A percentile compares a stretch with the other conserved stretches of the same genome.
phyloP scores from a whole-genome alignment of 1,140 invertebrate species.

The Drosophila sechellia region DNA sequence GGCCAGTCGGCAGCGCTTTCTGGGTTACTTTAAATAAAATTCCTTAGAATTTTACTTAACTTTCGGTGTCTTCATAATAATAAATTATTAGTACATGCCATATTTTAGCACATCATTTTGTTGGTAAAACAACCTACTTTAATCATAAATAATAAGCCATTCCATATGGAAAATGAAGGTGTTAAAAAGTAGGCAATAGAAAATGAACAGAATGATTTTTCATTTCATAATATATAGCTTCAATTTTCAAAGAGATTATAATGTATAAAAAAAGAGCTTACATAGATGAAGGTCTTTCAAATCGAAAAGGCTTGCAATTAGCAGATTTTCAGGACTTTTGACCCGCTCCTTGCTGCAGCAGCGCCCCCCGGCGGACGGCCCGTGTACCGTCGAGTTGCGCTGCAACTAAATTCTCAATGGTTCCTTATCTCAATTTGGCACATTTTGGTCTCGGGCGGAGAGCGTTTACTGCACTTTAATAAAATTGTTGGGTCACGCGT shows the following conservation, averaged over 20 bases:
- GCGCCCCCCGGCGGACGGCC: conserved; percentile 5
- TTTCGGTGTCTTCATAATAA: neutral
- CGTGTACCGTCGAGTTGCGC: neutral
- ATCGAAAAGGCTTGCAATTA: neutral
- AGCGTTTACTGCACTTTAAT: neutral
- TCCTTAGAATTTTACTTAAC: neutral
- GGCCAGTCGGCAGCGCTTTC: neutral
- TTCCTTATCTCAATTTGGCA: conserved; percentile 49
- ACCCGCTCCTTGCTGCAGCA: neutral
- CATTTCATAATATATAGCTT: too few species aligned
- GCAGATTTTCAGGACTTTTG: neutral
- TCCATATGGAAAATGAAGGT: too few species aligned
- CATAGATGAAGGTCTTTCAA: too few species aligned
- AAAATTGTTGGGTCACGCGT: too few species aligned
- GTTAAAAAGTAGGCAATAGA: too few species aligned
- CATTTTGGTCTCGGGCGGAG: conserved; percentile 30
- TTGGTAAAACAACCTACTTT: too few species aligned
- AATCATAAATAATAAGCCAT: too few species aligned
- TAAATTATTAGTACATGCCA: neutral
- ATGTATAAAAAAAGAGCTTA: too few species aligned
- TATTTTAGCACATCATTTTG: too few species aligned
- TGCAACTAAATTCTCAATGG: conserved; percentile 33
- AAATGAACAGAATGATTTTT: too few species aligned
- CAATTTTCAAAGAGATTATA: too few species aligned
- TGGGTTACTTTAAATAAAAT: conserved; percentile 1